phyloP scores from a whole-genome alignment of 2,113 vertebrate genomes.

The Dicrurus megarhynchus region DNA sequence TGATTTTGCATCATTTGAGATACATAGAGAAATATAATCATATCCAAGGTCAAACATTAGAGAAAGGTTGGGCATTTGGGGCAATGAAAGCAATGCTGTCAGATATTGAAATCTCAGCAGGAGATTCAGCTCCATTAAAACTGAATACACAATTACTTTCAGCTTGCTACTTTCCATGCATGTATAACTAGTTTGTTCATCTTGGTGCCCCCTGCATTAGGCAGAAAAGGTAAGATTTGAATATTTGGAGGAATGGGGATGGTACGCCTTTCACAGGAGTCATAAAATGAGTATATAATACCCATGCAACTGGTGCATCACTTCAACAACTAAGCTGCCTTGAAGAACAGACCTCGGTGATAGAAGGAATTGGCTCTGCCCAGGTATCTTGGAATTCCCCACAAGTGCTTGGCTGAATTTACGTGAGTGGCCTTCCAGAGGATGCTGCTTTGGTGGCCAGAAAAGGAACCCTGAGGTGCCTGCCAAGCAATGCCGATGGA shows the following conservation, averaged over 20 bases:
- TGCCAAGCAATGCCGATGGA: fast-evolving
- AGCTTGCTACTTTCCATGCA: conserved; percentile 61
- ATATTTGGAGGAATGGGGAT: conserved; percentile 21
- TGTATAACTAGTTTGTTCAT: conserved; percentile 74
- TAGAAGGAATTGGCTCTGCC: not conserved
- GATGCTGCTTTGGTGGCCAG: not conserved
- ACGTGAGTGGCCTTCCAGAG: not conserved
- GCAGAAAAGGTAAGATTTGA: conserved; percentile 43
- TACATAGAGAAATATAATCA: conserved; percentile 70
- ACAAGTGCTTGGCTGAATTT: not conserved
- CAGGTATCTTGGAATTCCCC: not conserved
- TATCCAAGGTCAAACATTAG: conserved; percentile 74
- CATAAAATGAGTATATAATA: not conserved
- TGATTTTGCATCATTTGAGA: conserved; percentile 65
- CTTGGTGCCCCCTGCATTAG: conserved; percentile 53
- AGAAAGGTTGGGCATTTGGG: conserved; percentile 71
- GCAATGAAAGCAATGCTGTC: conserved; percentile 72
- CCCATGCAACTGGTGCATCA: not conserved
- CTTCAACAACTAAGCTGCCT: not conserved
- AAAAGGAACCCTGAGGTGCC: fast-evolving
- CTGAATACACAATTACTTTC: conserved; percentile 74
- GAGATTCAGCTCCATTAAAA: conserved; percentile 76
- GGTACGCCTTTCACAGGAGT: not conserved
- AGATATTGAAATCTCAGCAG: conserved; percentile 80
- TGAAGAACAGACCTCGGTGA: not conserved